phyloP scores from a whole-genome alignment of 1,140 invertebrate species.

The Drosophila guanche region DNA sequence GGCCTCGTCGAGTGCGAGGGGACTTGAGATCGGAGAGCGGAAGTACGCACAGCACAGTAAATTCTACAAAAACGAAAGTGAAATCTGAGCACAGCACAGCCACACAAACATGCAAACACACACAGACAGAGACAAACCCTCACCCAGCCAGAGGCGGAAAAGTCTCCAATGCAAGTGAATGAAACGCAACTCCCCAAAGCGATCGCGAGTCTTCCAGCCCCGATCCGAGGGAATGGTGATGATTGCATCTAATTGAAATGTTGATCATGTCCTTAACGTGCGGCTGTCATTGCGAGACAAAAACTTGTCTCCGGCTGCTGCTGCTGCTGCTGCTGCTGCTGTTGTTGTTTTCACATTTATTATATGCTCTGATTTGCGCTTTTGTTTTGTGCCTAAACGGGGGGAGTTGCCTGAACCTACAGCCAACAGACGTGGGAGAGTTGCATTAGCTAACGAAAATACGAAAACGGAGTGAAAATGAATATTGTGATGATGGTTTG shows the following conservation, averaged over 20 bases:
- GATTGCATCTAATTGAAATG: slow-evolving; percentile 79
- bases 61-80: slow-evolving; percentile 71
- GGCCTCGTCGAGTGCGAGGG: slow-evolving; percentile 42
- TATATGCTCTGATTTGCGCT: slow-evolving; percentile 45
- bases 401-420: slow-evolving; percentile 2
- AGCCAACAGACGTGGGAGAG: slow-evolving; percentile 23
- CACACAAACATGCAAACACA: slow-evolving; percentile 4
- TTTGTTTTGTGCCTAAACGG: slow-evolving; percentile 24
- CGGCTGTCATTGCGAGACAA: slow-evolving; percentile 42
- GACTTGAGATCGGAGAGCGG: slow-evolving; percentile 47
- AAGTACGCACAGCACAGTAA: slow-evolving; percentile 73
- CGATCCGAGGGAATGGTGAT: slow-evolving; percentile 34
- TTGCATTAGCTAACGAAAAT: neutral
- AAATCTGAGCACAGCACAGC: slow-evolving; percentile 40
- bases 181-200: slow-evolving; percentile 38
- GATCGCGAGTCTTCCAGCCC: slow-evolving; percentile 16
- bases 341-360: slow-evolving; percentile 21
- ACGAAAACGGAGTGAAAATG: too few species aligned
- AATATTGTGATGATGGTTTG: too few species aligned
- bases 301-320: slow-evolving; percentile 18
- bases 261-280: slow-evolving; percentile 79
- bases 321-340: slow-evolving; percentile 20
- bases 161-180: slow-evolving; percentile 50
- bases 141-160: slow-evolving; percentile 2
- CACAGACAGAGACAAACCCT: slow-evolving; percentile 10